Base-by-base conservation (phyloP, 1,140 invertebrate species). In the Drosophila nikananu region DNA sequence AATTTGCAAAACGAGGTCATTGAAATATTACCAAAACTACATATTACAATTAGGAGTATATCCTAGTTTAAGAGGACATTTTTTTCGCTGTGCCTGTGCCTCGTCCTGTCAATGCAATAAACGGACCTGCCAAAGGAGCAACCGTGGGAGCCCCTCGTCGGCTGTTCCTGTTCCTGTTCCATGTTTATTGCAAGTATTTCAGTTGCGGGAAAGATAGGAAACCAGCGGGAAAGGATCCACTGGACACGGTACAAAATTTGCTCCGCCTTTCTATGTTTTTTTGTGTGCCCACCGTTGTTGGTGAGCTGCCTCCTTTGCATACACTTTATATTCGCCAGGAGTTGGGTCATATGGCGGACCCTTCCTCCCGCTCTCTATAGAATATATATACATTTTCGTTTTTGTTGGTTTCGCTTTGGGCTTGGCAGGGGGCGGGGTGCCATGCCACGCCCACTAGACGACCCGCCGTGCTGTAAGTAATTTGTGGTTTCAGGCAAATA, bases 401-500 rank as follows among this genome's bases (percentile, higher is more conserved):
- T 74, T 73, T 74, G 68, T 63, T 59, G 44, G 48, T 42, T 58
- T 58, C 58, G 37, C 51, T 41, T 32, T 35, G 41, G 49, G 51
- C 13, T n/a, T 41, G 51, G 49, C 39, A 49, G 52, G 52, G 37
- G 46, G 30, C 35, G 32, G 32, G 27, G 59, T 49, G 60, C 71
- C 70, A 83, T 49, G 60, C 71, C 70, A 83, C 84, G 68, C 84
- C 84, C 84, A 78, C 83, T 78, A 74, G 77, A 81, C 80, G 61
- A 72, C 84, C 78, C 81, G 84, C 84, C 82, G 84, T 83, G 86
- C 86, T 89, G 86, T 90, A 90, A 90, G 86, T 90, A 90, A 90
- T 90, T 90, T 90, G 86, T 90, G 86, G 86, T 90, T 90, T 90
- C 86, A 86, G 86, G 86, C 86, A 90, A 90, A 90, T 90, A 86